Base-by-base conservation (phyloP, 2,888 invertebrate genomes). In the Cryptocheilus praepositus region DNA sequence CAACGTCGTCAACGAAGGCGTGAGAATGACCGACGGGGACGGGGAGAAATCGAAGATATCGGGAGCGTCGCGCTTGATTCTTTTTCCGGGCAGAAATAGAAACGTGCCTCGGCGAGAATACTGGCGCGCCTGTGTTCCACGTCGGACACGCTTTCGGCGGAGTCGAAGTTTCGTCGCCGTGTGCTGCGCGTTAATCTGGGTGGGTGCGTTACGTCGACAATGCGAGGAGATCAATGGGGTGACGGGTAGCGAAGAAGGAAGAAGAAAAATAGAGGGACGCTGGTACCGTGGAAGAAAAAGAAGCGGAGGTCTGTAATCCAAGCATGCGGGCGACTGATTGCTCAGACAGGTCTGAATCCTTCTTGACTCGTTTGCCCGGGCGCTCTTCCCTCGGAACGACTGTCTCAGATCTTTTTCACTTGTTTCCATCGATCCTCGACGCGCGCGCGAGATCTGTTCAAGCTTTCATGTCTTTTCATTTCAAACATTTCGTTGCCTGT, bases 241-340 rank as follows among this genome's bases (percentile, higher is more conserved):
- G 58, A 58, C 45, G 57, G 46, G 57, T 53, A 52, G 49, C n/a
- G 21, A 45, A 57, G 21, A n/a, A 5, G 19, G 54, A 46, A 25
- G 25, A 36, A 44, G 45, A 46, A 36, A 63, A 63, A 45, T 43
- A 52, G 43, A 13, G 18, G 21, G 28, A 54, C 58, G 66, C 64
- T 54, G 59, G 58, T 46, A 58, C 51, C 53, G 45, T 43, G 22
- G 64, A 61, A 56, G 55, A 56, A 63, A 68, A 61, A 59, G 62
- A 53, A 28, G 21, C 51, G 66, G 67, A 66, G 60, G 68, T 64
- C 66, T 64, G 76, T 70, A 78, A 80, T 76, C 75, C 71, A 70
- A 71, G 72, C 67, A 73, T 74, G 78, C 77, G 77, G 77, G 77
- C 70, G 69, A 60, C 74, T 74, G 78, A 78, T 76, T 76, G 75